Conservation (phyloP, 2,888 invertebrate genomes). For the Hesperia comma region DNA sequence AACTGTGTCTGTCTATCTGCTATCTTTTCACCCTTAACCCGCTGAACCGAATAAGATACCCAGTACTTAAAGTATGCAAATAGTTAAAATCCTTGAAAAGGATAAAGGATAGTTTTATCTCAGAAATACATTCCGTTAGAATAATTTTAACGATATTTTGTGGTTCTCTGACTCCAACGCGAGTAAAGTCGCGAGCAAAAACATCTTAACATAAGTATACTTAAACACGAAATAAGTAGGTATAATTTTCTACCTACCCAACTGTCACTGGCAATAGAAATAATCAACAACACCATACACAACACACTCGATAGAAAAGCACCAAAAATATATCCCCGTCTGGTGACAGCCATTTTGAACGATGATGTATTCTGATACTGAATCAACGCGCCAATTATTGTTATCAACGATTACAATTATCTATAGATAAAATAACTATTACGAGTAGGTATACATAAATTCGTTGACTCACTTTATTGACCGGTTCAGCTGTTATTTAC, state of each 20-base stretch:
- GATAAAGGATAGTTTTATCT: too few relatives aligned
- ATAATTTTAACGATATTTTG: too few relatives aligned
- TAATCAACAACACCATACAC: slow-evolving; percentile 64
- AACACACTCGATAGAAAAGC: slow-evolving; percentile 69
- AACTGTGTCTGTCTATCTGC: too few relatives aligned
- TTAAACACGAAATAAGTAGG: neutral
- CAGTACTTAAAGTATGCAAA: too few relatives aligned
- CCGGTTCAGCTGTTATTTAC: neutral
- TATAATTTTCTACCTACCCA: slow-evolving; percentile 74
- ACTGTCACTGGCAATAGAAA: slow-evolving; percentile 69
- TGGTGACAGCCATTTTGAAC: slow-evolving; percentile 71
- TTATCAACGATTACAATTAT: slow-evolving; percentile 43
- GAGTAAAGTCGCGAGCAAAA: too few relatives aligned
- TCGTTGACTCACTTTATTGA: slow-evolving; percentile 29
- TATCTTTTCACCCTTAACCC: too few relatives aligned
- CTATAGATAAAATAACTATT: slow-evolving; percentile 41
- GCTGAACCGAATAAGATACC: too few relatives aligned
- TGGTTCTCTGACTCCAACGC: too few relatives aligned
- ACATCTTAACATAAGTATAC: too few relatives aligned
- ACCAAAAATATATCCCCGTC: slow-evolving; percentile 70
- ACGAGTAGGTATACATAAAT: slow-evolving; percentile 29
- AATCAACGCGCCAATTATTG: slow-evolving; percentile 27
- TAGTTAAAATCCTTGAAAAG: too few relatives aligned
- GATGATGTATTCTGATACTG: slow-evolving; percentile 44
- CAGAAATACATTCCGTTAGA: too few relatives aligned